Evolutionary conservation across 2,797 vertebrate genomes (phyloP), one percentile per base, ranked within the genome.

Genomic region (Betta splendens): DNA sequence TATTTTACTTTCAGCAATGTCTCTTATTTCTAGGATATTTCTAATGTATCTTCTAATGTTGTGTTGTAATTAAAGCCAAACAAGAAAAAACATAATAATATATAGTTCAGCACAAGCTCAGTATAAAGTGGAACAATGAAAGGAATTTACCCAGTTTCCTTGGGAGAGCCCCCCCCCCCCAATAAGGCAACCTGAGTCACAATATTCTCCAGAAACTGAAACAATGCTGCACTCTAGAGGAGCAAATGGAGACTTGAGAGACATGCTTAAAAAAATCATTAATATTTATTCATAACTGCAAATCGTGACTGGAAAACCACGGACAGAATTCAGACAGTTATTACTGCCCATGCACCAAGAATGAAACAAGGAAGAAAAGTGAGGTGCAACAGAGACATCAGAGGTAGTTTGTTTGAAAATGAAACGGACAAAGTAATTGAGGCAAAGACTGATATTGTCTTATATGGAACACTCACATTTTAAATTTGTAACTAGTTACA

Each of bases 181-280:
- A 8, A 23, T 26, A 28, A 28, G 7, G 42, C n/a, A 57, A 37
- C 23, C 13, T 33, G 13, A 44, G 20, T 64, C 49, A 40, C 46
- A 48, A 10, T 3, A 32, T 23, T 43, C 7, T 25, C 17, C 3
- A 3, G 28, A 13, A 48, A 22, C 12, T 60, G 31, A 61, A 55
- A 60, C 77, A 85, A 82, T 65, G 50, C 77, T 89, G 81, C 83
- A 17, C 81, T 64, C 85, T 88, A 79, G 75, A 75, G 84, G 78
- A 28, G n/a, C 7, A 54, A 56, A 61, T 53, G 29, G 23, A 44
- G 40, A 77, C 39, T 21, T 16, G 7, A 20, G 55, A 53, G 4
- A 50, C 2, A n/a, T n/a, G 1, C 21, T 28, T 13, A 33, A 37
- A 25, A n/a, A 48, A 55, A 66, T 38, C n/a, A 64, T 20, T 2